phyloP scores from a whole-genome alignment of 2,797 vertebrate genomes.

The Sandelia bainsii region DNA sequence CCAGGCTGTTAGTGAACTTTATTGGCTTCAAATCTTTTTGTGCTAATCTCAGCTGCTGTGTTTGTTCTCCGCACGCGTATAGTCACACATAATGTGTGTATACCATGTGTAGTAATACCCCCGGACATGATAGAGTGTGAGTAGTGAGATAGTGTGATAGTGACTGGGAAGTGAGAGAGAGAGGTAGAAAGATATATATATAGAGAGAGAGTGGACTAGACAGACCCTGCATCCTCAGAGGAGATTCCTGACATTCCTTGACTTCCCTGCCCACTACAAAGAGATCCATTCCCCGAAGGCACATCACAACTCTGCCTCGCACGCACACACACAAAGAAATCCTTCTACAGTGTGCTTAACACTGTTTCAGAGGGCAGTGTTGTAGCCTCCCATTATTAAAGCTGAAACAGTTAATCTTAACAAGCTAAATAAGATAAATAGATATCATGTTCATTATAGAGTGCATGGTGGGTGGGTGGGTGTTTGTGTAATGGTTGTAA shows the following conservation, averaged over 20 bases:
- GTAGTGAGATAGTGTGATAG: no score
- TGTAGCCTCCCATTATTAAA: slow-evolving; percentile 33
- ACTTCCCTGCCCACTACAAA: slow-evolving; percentile 80
- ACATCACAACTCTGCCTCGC: slow-evolving; percentile 50
- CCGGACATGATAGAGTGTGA: background rate
- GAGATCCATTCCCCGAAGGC: slow-evolving; percentile 55
- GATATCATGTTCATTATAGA: slow-evolving; percentile 17
- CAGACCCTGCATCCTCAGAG: slow-evolving; percentile 71
- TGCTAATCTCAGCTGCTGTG: slow-evolving; percentile 47
- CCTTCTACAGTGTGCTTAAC: slow-evolving; percentile 31
- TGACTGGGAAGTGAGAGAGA: slow-evolving; percentile 3
- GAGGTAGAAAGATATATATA: slow-evolving; percentile 18
- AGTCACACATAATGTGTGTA: slow-evolving; percentile 27
- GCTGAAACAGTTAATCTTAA: slow-evolving; percentile 50
- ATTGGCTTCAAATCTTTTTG: slow-evolving; percentile 55
- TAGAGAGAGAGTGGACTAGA: slow-evolving; percentile 58
- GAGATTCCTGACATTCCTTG: slow-evolving; percentile 81
- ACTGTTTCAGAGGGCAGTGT: slow-evolving; percentile 24
- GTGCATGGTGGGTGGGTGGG: background rate
- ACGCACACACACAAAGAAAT: slow-evolving; percentile 41
- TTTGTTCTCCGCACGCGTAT: slow-evolving; percentile 20
- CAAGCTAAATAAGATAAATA: slow-evolving; percentile 50
- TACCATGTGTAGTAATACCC: background rate
- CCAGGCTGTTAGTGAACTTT: slow-evolving; percentile 55
- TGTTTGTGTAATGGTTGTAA: slow-evolving; percentile 38